phyloP scores from a whole-genome alignment of 2,113 vertebrate genomes.

The Alectura lathami region DNA sequence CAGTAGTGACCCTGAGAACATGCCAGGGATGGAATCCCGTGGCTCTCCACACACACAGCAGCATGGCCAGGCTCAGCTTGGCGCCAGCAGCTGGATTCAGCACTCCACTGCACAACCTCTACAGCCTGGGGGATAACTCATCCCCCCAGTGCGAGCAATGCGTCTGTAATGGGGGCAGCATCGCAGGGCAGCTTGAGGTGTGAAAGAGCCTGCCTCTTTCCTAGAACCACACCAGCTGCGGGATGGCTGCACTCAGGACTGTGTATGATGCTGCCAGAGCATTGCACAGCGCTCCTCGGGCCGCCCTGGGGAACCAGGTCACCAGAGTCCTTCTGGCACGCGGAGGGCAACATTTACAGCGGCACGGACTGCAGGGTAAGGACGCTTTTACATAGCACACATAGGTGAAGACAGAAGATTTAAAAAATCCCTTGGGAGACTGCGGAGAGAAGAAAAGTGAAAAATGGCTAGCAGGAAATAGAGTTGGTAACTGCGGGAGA shows the following conservation, averaged over 20 bases:
- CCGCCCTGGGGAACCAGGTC: neutral
- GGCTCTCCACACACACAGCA: neutral
- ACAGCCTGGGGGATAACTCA: constrained; percentile 35
- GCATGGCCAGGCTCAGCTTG: neutral
- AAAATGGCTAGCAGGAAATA: neutral
- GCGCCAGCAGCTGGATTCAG: neutral
- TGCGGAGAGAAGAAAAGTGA: neutral
- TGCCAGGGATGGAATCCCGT: neutral
- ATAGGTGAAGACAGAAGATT: neutral
- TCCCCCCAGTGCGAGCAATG: neutral
- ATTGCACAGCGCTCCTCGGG: neutral
- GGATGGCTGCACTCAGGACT: neutral
- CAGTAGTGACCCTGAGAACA: neutral
- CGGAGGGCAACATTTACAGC: neutral
- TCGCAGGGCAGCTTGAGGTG: neutral
- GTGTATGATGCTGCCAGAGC: neutral
- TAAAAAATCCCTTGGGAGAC: neutral
- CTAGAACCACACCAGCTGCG: neutral
- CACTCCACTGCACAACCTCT: neutral
- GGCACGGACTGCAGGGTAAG: neutral
- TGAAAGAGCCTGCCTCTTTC: constrained; percentile 29
- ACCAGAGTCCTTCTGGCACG: neutral
- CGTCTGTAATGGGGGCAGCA: neutral
- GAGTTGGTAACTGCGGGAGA: neutral
- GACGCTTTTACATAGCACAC: neutral